These are phyloP conservation scores for Formica aserva DNA, from an alignment of 2,888 invertebrate genomes.

Conservation along the genomic window DNA sequence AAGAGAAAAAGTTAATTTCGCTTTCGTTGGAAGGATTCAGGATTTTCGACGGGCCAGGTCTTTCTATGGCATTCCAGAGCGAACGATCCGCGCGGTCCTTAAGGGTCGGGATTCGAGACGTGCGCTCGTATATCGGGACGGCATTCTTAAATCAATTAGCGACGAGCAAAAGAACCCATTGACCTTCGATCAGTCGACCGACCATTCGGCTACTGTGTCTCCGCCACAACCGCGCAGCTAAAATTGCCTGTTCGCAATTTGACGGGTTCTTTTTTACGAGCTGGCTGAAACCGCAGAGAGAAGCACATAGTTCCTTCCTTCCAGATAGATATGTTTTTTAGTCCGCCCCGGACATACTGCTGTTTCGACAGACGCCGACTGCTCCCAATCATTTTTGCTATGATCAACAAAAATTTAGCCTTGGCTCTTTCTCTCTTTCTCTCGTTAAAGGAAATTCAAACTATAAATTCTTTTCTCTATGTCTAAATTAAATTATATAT, in stretches of 20 bases:
- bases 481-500: neutral
- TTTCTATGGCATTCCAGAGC: conserved; percentile 62
- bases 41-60: neutral
- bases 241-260: conserved; percentile 61
- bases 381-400: conserved; percentile 7
- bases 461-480: conserved; percentile 10
- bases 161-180: conserved; percentile 79
- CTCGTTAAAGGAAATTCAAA: neutral
- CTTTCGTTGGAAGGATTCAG: neutral
- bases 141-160: conserved; percentile 82
- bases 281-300: conserved; percentile 58
- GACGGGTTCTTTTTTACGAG: conserved; percentile 63
- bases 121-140: conserved; percentile 68
- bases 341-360: conserved; percentile 45
- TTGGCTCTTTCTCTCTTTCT: neutral
- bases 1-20: neutral
- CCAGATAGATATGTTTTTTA: conserved; percentile 64
- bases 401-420: conserved; percentile 40
- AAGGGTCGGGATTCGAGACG: conserved; percentile 65
- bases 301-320: conserved; percentile 59
- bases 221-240: conserved; percentile 36
- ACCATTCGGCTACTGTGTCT: conserved; percentile 75
- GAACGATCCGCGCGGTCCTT: conserved; percentile 56
- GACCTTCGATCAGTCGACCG: conserved; percentile 81
- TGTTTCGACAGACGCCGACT: conserved; percentile 29